Evolutionary conservation across 2,888 invertebrate genomes (phyloP).

Genomic region (Eugnorisma glareosa): DNA sequence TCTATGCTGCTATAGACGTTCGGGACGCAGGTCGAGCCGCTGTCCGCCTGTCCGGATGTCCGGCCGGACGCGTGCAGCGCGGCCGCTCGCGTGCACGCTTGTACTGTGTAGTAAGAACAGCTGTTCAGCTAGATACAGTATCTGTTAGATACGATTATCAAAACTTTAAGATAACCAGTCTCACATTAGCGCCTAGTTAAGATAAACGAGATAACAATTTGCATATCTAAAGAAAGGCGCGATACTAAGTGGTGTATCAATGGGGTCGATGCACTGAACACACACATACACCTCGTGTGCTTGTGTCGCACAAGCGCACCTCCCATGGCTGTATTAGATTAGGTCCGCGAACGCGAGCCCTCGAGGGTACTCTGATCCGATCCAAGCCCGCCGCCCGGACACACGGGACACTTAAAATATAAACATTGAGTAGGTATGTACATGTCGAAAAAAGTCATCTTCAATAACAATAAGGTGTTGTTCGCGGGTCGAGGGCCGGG

Average conservation of each 20-base stretch:
- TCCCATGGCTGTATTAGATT: conserved; percentile 56
- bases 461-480: not conserved
- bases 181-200: conserved; percentile 89
- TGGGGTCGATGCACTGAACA: conserved; percentile 81
- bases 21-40: not conserved
- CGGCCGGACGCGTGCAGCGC: conserved; percentile 8
- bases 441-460: not conserved
- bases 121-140: conserved; percentile 83
- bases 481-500: not conserved
- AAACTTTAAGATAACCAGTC: conserved; percentile 86
- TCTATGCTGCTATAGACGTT: not conserved
- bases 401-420: not conserved
- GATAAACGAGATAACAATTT: conserved; percentile 89
- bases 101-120: conserved; percentile 66
- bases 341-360: conserved; percentile 19
- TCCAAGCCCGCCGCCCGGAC: not conserved
- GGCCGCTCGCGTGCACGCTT: conserved; percentile 43
- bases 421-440: no score
- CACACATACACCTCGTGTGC: conserved; percentile 39
- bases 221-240: conserved; percentile 85
- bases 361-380: not conserved
- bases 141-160: conserved; percentile 88
- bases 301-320: conserved; percentile 26
- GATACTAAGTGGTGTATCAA: conserved; percentile 79
- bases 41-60: not conserved